Conservation (phyloP, 1,140 invertebrate genomes). For the Drosophila willistoni region DNA sequence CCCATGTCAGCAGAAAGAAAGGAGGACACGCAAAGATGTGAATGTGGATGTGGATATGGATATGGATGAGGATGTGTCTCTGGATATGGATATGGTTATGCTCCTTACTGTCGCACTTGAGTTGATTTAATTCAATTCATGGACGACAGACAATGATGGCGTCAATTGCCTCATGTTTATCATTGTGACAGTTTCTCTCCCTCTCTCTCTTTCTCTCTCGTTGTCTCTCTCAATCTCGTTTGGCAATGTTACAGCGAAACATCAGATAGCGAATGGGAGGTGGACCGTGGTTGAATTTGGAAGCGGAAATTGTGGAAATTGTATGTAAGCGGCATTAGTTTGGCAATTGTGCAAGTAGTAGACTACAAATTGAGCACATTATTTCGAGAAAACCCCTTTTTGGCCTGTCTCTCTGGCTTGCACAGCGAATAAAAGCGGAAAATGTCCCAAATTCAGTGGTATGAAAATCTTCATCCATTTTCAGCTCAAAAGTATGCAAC, state of each 20-base stretch:
- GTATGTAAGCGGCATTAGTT: conserved; percentile 70
- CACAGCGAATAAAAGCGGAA: conserved; percentile 15
- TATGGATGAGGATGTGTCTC: background rate
- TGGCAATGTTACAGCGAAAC: conserved; percentile 24
- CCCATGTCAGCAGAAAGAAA: conserved; percentile 38
- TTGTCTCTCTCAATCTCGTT: background rate
- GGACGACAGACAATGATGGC: conserved; percentile 79
- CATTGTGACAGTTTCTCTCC: conserved; percentile 61
- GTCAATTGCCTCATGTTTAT: conserved; percentile 80
- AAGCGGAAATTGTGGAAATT: conserved; percentile 66
- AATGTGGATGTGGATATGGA: background rate
- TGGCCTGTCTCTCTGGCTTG: background rate
- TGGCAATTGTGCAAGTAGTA: conserved; percentile 57
- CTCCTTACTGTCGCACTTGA: conserved; percentile 67
- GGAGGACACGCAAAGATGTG: background rate
- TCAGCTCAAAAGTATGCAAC: background rate
- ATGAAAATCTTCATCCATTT: background rate
- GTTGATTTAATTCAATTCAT: conserved; percentile 82
- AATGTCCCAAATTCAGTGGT: background rate
- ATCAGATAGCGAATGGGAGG: too few species aligned
- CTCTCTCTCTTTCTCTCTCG: too few species aligned
- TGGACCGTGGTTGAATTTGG: conserved; percentile 30
- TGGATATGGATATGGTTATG: conserved; percentile 6
- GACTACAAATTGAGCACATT: conserved; percentile 50
- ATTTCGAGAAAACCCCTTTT: conserved; percentile 16